Conservation (phyloP, 2,888 invertebrate species). For the Eulithis prunata region DNA sequence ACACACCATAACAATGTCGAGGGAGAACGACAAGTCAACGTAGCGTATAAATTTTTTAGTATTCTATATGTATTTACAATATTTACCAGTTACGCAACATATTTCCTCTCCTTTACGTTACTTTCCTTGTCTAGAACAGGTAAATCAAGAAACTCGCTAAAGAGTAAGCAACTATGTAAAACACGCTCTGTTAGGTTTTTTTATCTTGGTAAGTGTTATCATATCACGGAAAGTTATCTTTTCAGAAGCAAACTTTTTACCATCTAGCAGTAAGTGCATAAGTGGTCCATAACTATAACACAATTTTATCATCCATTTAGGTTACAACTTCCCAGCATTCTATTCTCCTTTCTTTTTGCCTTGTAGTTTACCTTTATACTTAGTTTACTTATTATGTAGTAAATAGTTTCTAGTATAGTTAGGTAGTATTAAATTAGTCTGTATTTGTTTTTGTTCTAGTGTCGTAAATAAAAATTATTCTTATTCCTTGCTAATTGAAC, state of each 20-base stretch:
- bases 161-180: neutral
- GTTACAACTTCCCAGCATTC: slow-evolving; percentile 4
- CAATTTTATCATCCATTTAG: slow-evolving; percentile 18
- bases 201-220: slow-evolving; percentile 1
- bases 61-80: no score
- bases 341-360: neutral
- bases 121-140: neutral
- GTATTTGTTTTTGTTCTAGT: no score
- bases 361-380: no score
- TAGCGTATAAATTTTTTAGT: neutral
- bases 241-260: slow-evolving; percentile 1
- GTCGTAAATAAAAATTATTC: no score
- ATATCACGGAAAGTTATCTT: slow-evolving; percentile 4
- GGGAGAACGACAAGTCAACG: neutral
- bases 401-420: no score
- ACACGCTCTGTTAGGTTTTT: neutral
- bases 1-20: slow-evolving; percentile 26
- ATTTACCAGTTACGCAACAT: no score
- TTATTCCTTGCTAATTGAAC: neutral
- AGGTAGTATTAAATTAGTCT: no score
- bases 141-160: neutral
- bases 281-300: slow-evolving; percentile 21
- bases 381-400: no score
- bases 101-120: neutral
- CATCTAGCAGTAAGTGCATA: slow-evolving; percentile 6